A percentile compares a stretch with the other conserved stretches of the same genome.
These are phyloP conservation scores for Forbesichthys papilliferus DNA, from an alignment of 2,113 vertebrate genomes.

Conservation along the genomic window DNA sequence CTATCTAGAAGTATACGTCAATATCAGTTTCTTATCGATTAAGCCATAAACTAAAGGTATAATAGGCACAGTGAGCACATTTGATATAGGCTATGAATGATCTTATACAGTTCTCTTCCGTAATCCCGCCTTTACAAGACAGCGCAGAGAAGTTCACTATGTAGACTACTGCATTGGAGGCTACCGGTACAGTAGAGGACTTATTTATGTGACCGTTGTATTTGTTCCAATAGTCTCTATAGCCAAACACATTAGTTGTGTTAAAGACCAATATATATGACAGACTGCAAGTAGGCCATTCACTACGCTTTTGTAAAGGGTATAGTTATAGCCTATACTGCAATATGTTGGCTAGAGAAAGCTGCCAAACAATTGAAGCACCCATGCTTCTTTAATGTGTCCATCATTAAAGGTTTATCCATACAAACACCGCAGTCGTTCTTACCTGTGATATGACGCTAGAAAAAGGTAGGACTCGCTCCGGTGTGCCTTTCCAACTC, in stretches of 20 bases:
- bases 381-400: neutral
- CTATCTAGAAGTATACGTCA: neutral
- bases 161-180: too few relatives aligned
- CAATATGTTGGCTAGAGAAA: neutral
- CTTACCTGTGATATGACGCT: conserved; percentile 45
- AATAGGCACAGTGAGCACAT: too few relatives aligned
- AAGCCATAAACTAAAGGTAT: neutral
- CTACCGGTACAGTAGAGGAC: too few relatives aligned
- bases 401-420: conserved; percentile 15
- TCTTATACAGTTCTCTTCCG: too few relatives aligned
- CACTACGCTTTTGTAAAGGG: neutral
- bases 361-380: conserved; percentile 5
- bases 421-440: neutral
- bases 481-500: conserved; percentile 10
- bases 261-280: too few relatives aligned
- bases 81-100: too few relatives aligned
- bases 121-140: too few relatives aligned
- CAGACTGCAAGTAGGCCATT: too few relatives aligned
- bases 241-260: too few relatives aligned
- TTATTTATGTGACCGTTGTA: too few relatives aligned
- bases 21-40: conserved; percentile 15
- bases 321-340: neutral
- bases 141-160: neutral
- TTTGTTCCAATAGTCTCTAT: too few relatives aligned
- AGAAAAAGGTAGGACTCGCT: neutral